Conservation (phyloP, 2,888 invertebrate genomes). For the Pristionchus mayeri region DNA sequence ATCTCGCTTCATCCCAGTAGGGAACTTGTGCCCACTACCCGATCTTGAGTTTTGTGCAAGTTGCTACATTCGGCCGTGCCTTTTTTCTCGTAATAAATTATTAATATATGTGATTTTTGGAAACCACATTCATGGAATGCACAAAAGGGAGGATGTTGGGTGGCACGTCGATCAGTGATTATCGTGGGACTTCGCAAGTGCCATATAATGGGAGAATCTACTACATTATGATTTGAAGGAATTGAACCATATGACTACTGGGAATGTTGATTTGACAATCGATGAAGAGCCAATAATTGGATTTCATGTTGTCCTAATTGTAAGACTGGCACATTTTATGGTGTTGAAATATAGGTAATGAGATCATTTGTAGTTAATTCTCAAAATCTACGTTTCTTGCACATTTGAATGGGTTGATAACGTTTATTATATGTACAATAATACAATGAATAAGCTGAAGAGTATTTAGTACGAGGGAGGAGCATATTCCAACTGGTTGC, state of each 20-base stretch:
- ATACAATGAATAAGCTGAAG: constrained; percentile 24
- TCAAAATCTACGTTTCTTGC: not conserved
- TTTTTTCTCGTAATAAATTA: constrained; percentile 28
- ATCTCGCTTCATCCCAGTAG: constrained; percentile 33
- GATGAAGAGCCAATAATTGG: not conserved
- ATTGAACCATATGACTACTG: no score
- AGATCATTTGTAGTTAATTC: no score
- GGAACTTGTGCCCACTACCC: constrained; percentile 35
- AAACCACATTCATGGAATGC: no score
- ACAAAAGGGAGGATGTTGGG: no score
- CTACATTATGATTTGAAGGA: no score
- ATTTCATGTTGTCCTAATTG: no score
- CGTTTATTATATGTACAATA: constrained; percentile 4
- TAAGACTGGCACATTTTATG: no score
- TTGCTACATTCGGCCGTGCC: constrained; percentile 42
- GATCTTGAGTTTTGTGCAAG: constrained; percentile 32
- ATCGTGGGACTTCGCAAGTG: no score
- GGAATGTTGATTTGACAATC: not conserved
- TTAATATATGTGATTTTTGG: no score
- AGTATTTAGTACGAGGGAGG: not conserved
- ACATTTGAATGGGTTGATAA: not conserved
- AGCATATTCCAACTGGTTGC: not conserved
- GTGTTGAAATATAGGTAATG: no score
- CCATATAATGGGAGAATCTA: no score
- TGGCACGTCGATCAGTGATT: no score